Percentiles rank a stretch among this genome's conserved stretches.
These are phyloP conservation scores for Sebastes flavidus DNA, from an alignment of 2,797 vertebrate genomes.

Conservation along the genomic window DNA sequence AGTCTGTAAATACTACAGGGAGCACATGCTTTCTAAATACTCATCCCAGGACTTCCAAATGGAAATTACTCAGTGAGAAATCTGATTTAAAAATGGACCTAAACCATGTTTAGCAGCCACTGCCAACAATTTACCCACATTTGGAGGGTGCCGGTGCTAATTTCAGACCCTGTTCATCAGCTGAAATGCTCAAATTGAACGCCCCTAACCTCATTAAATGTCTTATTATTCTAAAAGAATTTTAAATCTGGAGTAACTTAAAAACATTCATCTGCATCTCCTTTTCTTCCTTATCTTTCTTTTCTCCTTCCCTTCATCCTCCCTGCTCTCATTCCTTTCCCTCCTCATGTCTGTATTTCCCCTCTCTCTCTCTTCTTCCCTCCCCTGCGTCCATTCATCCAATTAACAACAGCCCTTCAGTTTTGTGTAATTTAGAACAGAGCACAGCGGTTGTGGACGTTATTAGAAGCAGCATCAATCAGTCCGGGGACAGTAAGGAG, in stretches of 20 bases:
- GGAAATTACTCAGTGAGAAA: neutral
- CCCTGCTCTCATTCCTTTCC: conserved; percentile 2
- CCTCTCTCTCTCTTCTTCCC: neutral
- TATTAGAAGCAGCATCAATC: conserved; percentile 89
- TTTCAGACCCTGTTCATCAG: neutral
- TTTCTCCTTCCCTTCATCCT: conserved; percentile 3
- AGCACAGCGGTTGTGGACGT: conserved; percentile 86
- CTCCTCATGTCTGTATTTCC: conserved; percentile 20
- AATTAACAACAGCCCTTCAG: conserved; percentile 78
- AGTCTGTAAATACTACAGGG: neutral
- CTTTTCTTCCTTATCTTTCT: neutral
- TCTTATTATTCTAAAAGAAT: neutral
- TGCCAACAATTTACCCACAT: too few species aligned
- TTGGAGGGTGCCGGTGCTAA: too few species aligned
- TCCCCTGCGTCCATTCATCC: conserved; percentile 57
- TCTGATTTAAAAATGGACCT: neutral
- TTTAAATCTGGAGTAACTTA: neutral
- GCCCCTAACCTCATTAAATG: neutral
- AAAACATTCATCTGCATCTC: conserved; percentile 1
- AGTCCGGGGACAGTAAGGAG: conserved; percentile 81
- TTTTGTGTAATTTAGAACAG: conserved; percentile 87
- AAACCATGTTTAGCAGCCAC: neutral
- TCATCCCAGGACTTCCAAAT: neutral
- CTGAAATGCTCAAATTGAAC: neutral
- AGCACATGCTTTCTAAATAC: neutral